phyloP scores from a whole-genome alignment of 2,888 invertebrate genomes.

The Troglohyphantes excavatus region DNA sequence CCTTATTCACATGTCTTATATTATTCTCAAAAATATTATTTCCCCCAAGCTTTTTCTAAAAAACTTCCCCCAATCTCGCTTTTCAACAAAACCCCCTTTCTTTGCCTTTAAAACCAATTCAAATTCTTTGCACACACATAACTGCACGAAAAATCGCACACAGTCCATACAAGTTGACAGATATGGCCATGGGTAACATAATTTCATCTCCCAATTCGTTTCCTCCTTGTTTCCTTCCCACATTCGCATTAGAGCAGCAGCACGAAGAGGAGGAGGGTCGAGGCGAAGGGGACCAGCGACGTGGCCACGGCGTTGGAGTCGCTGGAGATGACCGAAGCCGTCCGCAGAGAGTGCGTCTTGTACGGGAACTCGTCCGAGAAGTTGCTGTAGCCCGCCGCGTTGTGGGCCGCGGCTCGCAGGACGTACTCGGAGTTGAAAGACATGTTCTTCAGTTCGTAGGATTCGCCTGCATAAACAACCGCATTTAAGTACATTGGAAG shows the following conservation, averaged over 20 bases:
- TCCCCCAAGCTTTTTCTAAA: too few species aligned
- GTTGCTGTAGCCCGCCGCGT: conserved; percentile 72
- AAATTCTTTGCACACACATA: not conserved
- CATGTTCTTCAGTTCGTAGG: conserved; percentile 62
- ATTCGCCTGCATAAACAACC: conserved; percentile 36
- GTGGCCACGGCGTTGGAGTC: conserved; percentile 29
- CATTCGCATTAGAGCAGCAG: conserved; percentile 38
- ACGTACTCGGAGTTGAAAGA: conserved; percentile 70
- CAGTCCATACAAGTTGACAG: not conserved
- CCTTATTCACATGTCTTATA: too few species aligned
- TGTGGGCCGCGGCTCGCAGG: conserved; percentile 63
- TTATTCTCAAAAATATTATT: too few species aligned
- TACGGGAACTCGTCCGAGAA: conserved; percentile 52
- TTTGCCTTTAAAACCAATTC: not conserved
- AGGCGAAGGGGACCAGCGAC: conserved; percentile 18
- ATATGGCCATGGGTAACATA: not conserved
- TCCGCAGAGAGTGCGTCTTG: conserved; percentile 47
- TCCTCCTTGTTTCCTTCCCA: not conserved
- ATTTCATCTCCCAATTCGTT: not conserved
- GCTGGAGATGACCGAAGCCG: conserved; percentile 51
- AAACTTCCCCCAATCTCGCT: too few species aligned
- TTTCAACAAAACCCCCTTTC: too few species aligned
- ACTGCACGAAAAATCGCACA: not conserved
- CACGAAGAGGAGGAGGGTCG: conserved; percentile 17
- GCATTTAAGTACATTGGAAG: not conserved